Base-by-base conservation (phyloP, 2,888 invertebrate species). In the Standfussiana lucernea region DNA sequence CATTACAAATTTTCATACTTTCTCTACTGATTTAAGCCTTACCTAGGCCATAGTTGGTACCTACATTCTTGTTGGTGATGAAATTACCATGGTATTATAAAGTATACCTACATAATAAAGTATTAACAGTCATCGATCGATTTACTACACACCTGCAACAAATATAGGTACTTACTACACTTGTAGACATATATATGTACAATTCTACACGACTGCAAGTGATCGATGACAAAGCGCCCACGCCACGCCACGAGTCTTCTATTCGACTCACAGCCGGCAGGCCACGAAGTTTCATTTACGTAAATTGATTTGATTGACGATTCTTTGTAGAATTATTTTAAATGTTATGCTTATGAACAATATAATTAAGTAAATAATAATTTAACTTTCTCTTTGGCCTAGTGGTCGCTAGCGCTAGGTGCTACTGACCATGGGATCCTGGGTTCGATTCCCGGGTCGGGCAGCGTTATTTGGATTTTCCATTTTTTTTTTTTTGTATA, bases 281-380 rank as follows among this genome's bases (percentile, higher is more conserved):
- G 24, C 79, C 65, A 69, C 56, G 59, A 73, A 73, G 64, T 74
- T 50, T 64, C 56, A 67, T 77, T 77, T 70, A 50, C 56, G 28
- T 72, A 76, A 59, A 76, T 77, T 66, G 32, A 66, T 40, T 35
- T 59, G 32, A 66, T 77, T 47, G 64, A 73, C 50, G 56, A 68
- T 42, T 71, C 24, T 21, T 56, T 79, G 13, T 67, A 56, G 42
- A 67, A 50, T 40, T 53, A 32, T 18, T 67, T 15, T 37, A 28
- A 50, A n/a, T 50, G 35, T 28, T 59, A 45, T 56, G 28, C 61
- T 28, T 59, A 45, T 56, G 28, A 47, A 24, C 72, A 62, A 24
- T 24, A 32, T 59, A 32, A 7, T 59, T 13, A 56, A 11, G 13
- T n/a, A n/a, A 56, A 50, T n/a, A 32, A 32, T 32, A 59, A 32